Base-by-base conservation (phyloP, 2,797 vertebrate genomes). In the Rhyacichthys aspro region DNA sequence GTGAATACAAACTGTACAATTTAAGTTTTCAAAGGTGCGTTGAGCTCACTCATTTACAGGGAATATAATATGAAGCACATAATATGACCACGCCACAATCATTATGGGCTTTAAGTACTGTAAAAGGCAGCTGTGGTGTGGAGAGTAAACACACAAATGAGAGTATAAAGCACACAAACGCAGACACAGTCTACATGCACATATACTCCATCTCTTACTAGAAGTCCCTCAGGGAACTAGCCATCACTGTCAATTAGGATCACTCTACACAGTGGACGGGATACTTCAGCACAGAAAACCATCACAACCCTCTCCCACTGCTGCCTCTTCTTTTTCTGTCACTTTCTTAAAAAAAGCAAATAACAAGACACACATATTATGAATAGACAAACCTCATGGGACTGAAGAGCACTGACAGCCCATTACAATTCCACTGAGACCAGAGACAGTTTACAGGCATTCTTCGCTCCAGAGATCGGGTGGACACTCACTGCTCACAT, bases 201-300 rank as follows among this genome's bases (percentile, higher is more conserved):
- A 62, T 5, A 50, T 9, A 63, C 38, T 0, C 3, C 59, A 39
- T 48, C 54, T 36, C 15, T 54, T 0, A 9, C 55, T 52, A n/a
- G 0, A 43, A n/a, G 55, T 72, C 74, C 63, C 72, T 37, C 5
- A 3, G 57, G 74, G 83, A 86, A 73, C 72, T 36, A 56, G 39
- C 70, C 59, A 75, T 86, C 81, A 62, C 67, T 80, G 82, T 74
- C 81, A 85, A 79, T 87, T 85, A 85, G 72, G 63, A 85, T 87
- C 77, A 82, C 42, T 69, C 44, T 62, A 59, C 72, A 75, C 64
- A 65, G 70, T 59, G 72, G 64, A 67, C 72, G 41, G 43, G 54
- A 57, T 59, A 75, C 70, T 67, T 68, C 46, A 59, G 62, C 50
- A 70, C 66, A 72, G 52, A 75, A 73, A 80, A 67, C 42, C 55